These are phyloP conservation scores for Ochotona curzoniae DNA, from an alignment of 2,113 vertebrate genomes.

Conservation along the genomic window DNA sequence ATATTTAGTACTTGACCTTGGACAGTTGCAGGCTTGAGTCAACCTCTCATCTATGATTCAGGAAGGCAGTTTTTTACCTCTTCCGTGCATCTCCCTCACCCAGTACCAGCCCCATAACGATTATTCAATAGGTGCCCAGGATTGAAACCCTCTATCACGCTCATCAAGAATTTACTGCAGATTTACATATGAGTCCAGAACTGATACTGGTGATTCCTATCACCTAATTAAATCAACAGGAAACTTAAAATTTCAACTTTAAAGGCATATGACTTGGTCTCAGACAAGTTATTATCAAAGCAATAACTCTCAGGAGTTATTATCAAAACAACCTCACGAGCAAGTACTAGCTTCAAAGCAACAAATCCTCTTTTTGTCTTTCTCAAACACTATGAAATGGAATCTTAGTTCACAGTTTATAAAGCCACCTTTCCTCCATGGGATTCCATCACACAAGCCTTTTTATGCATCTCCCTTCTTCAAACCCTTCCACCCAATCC, in stretches of 20 bases:
- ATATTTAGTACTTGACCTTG: not conserved
- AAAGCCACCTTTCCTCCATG: not conserved
- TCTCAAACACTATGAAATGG: constrained; percentile 1
- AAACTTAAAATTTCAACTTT: not conserved
- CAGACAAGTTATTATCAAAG: not conserved
- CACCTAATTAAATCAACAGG: constrained; percentile 36
- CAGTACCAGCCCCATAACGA: not conserved
- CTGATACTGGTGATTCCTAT: not conserved
- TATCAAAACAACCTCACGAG: constrained; percentile 15
- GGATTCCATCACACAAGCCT: not conserved
- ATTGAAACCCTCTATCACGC: not conserved
- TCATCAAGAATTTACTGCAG: not conserved
- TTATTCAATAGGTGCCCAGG: not conserved
- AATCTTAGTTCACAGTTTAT: not conserved
- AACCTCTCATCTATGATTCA: not conserved
- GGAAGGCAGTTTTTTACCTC: not conserved
- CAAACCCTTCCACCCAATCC: not conserved
- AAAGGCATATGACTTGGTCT: constrained; percentile 48
- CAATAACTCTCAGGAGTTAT: not conserved
- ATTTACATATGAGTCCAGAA: constrained; percentile 11
- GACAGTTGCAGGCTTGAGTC: not conserved
- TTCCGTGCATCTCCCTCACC: not conserved
- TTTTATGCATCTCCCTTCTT: not conserved
- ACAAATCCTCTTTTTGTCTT: not conserved
- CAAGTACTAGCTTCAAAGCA: constrained; percentile 33